Percentiles rank a stretch among this genome's conserved stretches.
phyloP scores from a whole-genome alignment of 2,113 vertebrate species.

The Labeo catla region DNA sequence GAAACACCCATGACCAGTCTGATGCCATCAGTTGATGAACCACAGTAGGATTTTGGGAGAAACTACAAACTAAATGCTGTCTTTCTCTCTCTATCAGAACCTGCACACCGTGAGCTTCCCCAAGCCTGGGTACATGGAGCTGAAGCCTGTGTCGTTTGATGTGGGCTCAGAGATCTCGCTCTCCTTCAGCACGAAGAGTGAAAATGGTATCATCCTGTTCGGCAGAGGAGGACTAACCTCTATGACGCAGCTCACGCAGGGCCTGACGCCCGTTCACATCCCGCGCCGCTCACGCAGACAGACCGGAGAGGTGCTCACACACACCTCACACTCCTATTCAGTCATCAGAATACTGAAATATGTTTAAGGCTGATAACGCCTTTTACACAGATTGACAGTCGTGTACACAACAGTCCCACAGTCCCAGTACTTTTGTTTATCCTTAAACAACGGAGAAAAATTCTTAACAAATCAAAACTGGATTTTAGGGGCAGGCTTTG shows the following conservation, averaged over 20 bases:
- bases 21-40: not conserved
- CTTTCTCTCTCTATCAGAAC: conserved; percentile 76
- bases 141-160: conserved; percentile 78
- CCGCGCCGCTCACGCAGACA: conserved; percentile 87
- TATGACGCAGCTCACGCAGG: conserved; percentile 51
- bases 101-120: conserved; percentile 91
- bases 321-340: not conserved
- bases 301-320: conserved; percentile 78
- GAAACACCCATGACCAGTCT: not conserved
- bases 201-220: conserved; percentile 89
- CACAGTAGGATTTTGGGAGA: not conserved
- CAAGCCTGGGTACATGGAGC: conserved; percentile 88
- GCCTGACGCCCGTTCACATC: conserved; percentile 41
- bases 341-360: not conserved
- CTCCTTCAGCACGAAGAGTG: conserved; percentile 92
- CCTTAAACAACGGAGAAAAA: not conserved
- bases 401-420: not conserved
- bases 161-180: conserved; percentile 91
- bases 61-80: not conserved
- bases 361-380: not conserved
- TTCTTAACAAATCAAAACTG: not conserved
- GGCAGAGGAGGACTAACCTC: conserved; percentile 76
- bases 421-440: not conserved
- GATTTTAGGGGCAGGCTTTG: not conserved
- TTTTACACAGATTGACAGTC: not conserved